These are phyloP conservation scores for Bettongia penicillata DNA, from an alignment of 2,113 vertebrate genomes.

Conservation along the genomic window DNA sequence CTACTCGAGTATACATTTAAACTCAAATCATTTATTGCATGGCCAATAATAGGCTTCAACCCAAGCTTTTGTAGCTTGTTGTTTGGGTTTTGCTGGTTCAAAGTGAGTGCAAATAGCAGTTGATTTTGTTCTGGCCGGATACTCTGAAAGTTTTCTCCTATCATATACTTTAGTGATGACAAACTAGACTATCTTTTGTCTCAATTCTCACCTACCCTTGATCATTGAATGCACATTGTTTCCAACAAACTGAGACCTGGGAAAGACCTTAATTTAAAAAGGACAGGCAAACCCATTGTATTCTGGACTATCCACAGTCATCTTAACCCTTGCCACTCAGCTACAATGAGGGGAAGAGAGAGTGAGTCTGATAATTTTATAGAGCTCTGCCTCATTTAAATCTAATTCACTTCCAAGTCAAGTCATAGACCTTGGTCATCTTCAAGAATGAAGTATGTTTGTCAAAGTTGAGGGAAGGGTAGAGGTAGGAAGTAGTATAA, in stretches of 20 bases:
- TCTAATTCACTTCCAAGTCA: neutral
- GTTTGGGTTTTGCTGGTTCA: too few relatives aligned
- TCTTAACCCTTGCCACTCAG: too few relatives aligned
- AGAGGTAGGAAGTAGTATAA: neutral
- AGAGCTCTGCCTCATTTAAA: neutral
- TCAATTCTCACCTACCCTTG: neutral
- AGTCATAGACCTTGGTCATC: neutral
- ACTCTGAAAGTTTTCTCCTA: neutral
- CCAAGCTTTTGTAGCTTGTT: too few relatives aligned
- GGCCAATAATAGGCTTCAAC: too few relatives aligned
- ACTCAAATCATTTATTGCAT: too few relatives aligned
- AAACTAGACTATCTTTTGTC: neutral
- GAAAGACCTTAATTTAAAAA: neutral
- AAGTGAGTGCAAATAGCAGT: neutral
- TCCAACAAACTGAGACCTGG: neutral
- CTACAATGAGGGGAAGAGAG: neutral
- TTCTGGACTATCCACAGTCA: neutral
- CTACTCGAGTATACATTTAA: too few relatives aligned
- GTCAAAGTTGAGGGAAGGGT: neutral
- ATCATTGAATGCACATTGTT: neutral
- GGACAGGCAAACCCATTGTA: neutral
- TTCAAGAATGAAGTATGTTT: neutral
- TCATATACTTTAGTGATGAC: neutral
- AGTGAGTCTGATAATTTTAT: neutral
- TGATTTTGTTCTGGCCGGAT: neutral